phyloP scores from a whole-genome alignment of 2,797 vertebrate genomes.

The Pantherophis vulpinus region DNA sequence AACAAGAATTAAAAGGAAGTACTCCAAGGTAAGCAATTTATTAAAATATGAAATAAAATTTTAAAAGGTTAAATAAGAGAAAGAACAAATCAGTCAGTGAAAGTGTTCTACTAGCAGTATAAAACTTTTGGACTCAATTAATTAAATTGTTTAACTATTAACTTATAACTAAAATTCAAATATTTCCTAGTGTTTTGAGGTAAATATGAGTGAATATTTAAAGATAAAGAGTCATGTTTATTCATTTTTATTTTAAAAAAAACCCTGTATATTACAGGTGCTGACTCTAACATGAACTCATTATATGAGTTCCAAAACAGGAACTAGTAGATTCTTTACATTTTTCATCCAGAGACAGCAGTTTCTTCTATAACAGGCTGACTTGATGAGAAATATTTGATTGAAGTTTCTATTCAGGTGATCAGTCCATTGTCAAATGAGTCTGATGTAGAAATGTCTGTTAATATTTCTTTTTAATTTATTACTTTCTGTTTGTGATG shows the following conservation, averaged over 20 bases:
- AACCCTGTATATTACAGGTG: neutral
- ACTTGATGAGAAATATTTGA: neutral
- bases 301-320: neutral
- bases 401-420: neutral
- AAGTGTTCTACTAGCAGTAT: neutral
- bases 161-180: neutral
- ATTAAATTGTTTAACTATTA: neutral
- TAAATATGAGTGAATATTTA: neutral
- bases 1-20: neutral
- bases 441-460: neutral
- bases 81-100: neutral
- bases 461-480: constrained; percentile 33
- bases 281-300: constrained; percentile 1
- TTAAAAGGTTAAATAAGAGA: neutral
- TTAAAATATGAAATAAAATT: neutral
- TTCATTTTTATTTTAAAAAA: neutral
- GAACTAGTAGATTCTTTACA: neutral
- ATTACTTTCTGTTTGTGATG: neutral
- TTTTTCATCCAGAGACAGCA: neutral
- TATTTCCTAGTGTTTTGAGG: neutral
- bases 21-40: neutral
- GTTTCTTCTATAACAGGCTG: neutral
- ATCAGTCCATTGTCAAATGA: neutral
- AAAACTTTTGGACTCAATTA: neutral
- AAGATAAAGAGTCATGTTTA: neutral